phyloP scores from a whole-genome alignment of 2,888 invertebrate genomes.

The Sesia apiformis region DNA sequence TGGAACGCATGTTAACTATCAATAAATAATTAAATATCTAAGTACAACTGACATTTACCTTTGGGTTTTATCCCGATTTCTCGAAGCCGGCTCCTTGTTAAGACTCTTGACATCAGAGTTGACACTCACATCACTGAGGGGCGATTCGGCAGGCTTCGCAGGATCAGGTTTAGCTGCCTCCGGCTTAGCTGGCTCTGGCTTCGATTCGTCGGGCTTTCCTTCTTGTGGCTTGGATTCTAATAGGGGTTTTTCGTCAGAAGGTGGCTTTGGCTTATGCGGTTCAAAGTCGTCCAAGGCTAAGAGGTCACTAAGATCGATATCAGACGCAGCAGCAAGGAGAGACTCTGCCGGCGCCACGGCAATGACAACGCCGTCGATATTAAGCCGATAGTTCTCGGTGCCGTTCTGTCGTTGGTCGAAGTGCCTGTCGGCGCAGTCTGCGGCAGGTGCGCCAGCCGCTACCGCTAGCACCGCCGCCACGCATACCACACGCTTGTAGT shows the following conservation, averaged over 20 bases:
- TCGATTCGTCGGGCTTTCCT: slow-evolving; percentile 5
- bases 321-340: slow-evolving; percentile 70
- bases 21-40: too few relatives aligned
- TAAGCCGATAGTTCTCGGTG: slow-evolving; percentile 81
- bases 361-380: slow-evolving; percentile 80
- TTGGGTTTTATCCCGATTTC: slow-evolving; percentile 54
- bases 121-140: slow-evolving; percentile 39
- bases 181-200: slow-evolving; percentile 17
- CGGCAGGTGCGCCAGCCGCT: slow-evolving; percentile 30
- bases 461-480: slow-evolving; percentile 22
- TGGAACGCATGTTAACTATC: too few relatives aligned
- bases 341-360: slow-evolving; percentile 78
- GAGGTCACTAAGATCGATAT: slow-evolving; percentile 51
- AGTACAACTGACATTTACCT: slow-evolving; percentile 28
- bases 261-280: slow-evolving; percentile 18
- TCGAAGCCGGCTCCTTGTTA: slow-evolving; percentile 39
- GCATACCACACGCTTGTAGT: slow-evolving; percentile 57
- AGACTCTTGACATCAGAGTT: slow-evolving; percentile 33
- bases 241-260: slow-evolving; percentile 15
- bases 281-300: slow-evolving; percentile 39
- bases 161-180: slow-evolving; percentile 12
- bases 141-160: slow-evolving; percentile 13
- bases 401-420: slow-evolving; percentile 88
- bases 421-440: slow-evolving; percentile 33
- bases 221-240: slow-evolving; percentile 10